phyloP scores from a whole-genome alignment of 1,140 invertebrate genomes.

The Tetranychus cinnabarinus region DNA sequence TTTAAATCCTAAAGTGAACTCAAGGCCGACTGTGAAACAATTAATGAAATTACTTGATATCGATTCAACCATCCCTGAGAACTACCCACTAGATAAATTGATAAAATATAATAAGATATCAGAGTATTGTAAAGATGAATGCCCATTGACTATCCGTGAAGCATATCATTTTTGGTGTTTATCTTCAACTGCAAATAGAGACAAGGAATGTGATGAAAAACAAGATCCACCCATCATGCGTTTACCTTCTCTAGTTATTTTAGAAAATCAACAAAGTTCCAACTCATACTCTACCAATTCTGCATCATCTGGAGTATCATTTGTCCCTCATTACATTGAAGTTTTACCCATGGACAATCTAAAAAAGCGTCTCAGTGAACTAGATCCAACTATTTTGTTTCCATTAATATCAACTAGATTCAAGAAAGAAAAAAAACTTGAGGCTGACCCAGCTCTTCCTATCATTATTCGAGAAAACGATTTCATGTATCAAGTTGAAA shows the following conservation, averaged over 20 bases:
- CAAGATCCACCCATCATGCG: slow-evolving; percentile 7
- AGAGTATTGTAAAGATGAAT: background rate
- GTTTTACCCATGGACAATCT: slow-evolving; percentile 48
- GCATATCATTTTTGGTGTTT: slow-evolving; percentile 12
- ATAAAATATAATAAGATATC: background rate
- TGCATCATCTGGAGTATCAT: background rate
- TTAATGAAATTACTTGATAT: slow-evolving; percentile 1
- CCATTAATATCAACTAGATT: slow-evolving; percentile 15
- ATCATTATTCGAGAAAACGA: slow-evolving; percentile 14
- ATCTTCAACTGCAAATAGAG: slow-evolving; percentile 1
- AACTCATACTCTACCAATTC: background rate
- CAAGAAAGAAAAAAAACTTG: background rate
- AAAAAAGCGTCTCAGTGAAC: slow-evolving; percentile 17
- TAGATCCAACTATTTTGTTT: slow-evolving; percentile 7
- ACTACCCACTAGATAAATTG: background rate
- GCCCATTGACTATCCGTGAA: slow-evolving; percentile 7
- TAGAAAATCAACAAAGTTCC: background rate
- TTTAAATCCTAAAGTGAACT: background rate
- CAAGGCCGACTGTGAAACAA: slow-evolving; percentile 1
- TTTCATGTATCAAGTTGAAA: slow-evolving; percentile 20
- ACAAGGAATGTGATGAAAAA: slow-evolving; percentile 1
- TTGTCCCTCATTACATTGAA: background rate
- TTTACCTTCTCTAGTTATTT: slow-evolving; percentile 4
- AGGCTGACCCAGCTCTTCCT: background rate
- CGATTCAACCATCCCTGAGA: background rate